These are phyloP conservation scores for Cryptotermes secundus DNA, from an alignment of 1,140 invertebrate genomes.

Conservation along the genomic window DNA sequence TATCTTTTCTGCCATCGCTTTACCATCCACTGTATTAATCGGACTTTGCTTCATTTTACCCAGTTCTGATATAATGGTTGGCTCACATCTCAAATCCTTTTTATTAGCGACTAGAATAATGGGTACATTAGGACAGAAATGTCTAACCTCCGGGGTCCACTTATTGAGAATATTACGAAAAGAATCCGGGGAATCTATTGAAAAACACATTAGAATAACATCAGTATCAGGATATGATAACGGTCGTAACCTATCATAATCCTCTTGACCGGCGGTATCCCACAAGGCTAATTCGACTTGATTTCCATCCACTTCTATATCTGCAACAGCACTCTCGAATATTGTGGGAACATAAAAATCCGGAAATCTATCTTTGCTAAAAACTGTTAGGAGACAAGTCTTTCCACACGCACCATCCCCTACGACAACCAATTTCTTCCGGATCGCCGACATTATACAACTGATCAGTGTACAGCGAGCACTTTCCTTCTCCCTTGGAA, in stretches of 20 bases:
- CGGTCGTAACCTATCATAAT: conserved; percentile 39
- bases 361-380: conserved; percentile 67
- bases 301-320: conserved; percentile 66
- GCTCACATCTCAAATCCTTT: conserved; percentile 62
- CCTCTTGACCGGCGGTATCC: conserved; percentile 52
- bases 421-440: conserved; percentile 70
- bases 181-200: conserved; percentile 57
- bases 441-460: conserved; percentile 44
- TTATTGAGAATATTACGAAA: conserved; percentile 59
- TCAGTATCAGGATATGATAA: conserved; percentile 65
- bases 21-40: conserved; percentile 63
- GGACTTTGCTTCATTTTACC: conserved; percentile 70
- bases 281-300: conserved; percentile 64
- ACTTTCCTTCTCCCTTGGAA: neutral
- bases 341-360: conserved; percentile 68
- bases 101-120: conserved; percentile 64
- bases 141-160: conserved; percentile 60
- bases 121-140: conserved; percentile 64
- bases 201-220: conserved; percentile 60
- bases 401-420: conserved; percentile 70
- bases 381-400: conserved; percentile 65
- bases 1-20: conserved; percentile 70
- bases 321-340: conserved; percentile 70
- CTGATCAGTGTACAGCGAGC: neutral
- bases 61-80: conserved; percentile 62